Conservation (phyloP, 2,113 vertebrate genomes). For the Sceloporus undulatus region DNA sequence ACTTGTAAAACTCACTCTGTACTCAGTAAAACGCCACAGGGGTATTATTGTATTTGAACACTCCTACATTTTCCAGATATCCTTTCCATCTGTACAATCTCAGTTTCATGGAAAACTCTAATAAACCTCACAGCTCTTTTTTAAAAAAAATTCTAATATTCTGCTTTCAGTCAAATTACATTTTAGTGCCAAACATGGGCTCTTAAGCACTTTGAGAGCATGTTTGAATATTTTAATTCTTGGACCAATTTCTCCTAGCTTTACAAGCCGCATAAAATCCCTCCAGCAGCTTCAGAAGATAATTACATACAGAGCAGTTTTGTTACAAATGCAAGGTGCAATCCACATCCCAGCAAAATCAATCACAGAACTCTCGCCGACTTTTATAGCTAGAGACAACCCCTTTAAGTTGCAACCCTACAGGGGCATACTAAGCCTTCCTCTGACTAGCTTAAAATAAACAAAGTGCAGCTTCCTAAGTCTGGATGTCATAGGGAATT, state of each 20-base stretch:
- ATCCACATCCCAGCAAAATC: background rate
- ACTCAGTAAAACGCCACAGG: slow-evolving; percentile 49
- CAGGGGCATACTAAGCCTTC: background rate
- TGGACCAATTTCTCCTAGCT: background rate
- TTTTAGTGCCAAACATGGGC: background rate
- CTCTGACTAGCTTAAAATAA: background rate
- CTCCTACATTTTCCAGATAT: slow-evolving; percentile 40
- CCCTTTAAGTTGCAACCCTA: no score
- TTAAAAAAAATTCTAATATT: slow-evolving; percentile 11
- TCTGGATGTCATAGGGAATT: background rate
- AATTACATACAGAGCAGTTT: slow-evolving; percentile 9
- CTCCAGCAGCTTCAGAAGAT: slow-evolving; percentile 11
- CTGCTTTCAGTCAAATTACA: background rate
- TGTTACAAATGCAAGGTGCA: slow-evolving; percentile 11
- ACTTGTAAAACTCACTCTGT: slow-evolving; percentile 35
- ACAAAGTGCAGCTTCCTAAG: background rate
- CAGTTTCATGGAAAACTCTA: slow-evolving; percentile 54
- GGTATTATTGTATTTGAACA: slow-evolving; percentile 50
- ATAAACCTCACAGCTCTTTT: slow-evolving; percentile 4
- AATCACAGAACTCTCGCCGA: background rate
- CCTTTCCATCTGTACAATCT: slow-evolving; percentile 37
- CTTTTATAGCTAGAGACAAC: background rate
- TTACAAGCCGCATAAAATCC: slow-evolving; percentile 14
- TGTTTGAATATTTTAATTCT: background rate
- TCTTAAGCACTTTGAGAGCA: background rate